Percentiles rank a stretch among this genome's conserved stretches.
Conservation (phyloP, 92 coral and sea anemone species). For the Porites divaricata region DNA sequence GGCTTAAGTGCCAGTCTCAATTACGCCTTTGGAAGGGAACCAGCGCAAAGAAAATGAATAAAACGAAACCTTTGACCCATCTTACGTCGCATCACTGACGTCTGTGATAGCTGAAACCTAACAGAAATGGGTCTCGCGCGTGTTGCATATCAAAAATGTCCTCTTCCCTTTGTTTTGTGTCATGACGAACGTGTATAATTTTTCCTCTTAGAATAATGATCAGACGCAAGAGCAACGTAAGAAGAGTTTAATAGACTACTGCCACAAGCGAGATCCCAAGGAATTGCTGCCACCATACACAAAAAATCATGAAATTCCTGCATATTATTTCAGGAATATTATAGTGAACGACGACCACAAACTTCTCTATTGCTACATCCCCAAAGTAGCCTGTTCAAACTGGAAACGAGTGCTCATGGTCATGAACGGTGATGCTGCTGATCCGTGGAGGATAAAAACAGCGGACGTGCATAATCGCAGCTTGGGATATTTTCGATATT, state of each 20-base stretch:
- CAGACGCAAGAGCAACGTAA: conserved; percentile 73
- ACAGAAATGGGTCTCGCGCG: too few relatives aligned
- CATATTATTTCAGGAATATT: conserved; percentile 79
- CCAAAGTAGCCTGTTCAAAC: conserved; percentile 95
- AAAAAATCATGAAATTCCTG: conserved; percentile 63
- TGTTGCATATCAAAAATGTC: neutral
- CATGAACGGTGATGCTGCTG: conserved; percentile 88
- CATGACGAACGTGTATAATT: conserved; percentile 6
- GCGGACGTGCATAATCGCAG: conserved; percentile 93
- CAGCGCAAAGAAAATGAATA: too few relatives aligned
- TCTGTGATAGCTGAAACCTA: too few relatives aligned
- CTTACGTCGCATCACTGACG: too few relatives aligned
- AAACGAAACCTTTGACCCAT: too few relatives aligned
- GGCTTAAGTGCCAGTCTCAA: too few relatives aligned
- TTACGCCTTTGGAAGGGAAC: too few relatives aligned
- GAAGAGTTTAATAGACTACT: conserved; percentile 64
- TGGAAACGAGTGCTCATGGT: conserved; percentile 99
- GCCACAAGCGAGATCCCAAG: conserved; percentile 74
- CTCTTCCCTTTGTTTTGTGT: neutral
- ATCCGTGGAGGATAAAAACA: conserved; percentile 83
- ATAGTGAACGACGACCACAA: conserved; percentile 89
- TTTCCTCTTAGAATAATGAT: conserved; percentile 40
- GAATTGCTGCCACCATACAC: conserved; percentile 85
- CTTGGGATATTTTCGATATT: conserved; percentile 86
- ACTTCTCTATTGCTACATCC: conserved; percentile 86